phyloP scores from a whole-genome alignment of 2,888 invertebrate genomes.

The Caenorhabditis virilis region DNA sequence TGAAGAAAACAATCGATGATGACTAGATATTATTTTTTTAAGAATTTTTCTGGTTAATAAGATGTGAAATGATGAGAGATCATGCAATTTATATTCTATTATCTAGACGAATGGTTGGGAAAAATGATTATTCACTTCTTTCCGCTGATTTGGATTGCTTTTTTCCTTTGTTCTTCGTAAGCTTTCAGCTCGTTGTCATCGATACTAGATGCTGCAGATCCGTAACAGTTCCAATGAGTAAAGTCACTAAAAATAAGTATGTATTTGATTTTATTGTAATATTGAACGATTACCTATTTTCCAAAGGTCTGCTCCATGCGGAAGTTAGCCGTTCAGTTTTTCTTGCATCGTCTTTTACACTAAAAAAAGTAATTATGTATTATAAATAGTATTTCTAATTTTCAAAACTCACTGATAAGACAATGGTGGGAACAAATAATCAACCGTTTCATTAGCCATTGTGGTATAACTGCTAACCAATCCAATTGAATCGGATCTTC shows the following conservation, averaged over 20 bases:
- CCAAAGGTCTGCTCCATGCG: slow-evolving; percentile 36
- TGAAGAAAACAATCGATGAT: too few species aligned
- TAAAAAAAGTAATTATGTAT: slow-evolving; percentile 8
- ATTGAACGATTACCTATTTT: slow-evolving; percentile 12
- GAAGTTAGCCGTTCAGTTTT: slow-evolving; percentile 34
- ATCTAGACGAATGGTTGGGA: too few species aligned
- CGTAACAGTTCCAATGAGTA: slow-evolving; percentile 22
- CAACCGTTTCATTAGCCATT: slow-evolving; percentile 65
- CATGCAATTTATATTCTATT: too few species aligned
- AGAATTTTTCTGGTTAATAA: too few species aligned
- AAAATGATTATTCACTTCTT: too few species aligned
- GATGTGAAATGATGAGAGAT: too few species aligned
- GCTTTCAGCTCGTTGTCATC: slow-evolving; percentile 43
- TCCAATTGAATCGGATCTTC: slow-evolving; percentile 58
- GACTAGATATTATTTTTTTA: too few species aligned
- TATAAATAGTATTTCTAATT: background rate
- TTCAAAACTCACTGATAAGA: slow-evolving; percentile 32
- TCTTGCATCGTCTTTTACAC: slow-evolving; percentile 28
- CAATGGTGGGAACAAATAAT: slow-evolving; percentile 66
- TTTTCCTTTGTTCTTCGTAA: slow-evolving; percentile 50
- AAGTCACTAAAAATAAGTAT: slow-evolving; percentile 17
- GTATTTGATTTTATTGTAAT: background rate
- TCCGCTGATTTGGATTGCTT: too few species aligned
- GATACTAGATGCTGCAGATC: slow-evolving; percentile 13
- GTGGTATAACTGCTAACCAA: slow-evolving; percentile 58